Evolutionary conservation across 2,113 vertebrate species (phyloP).

Genomic region (Chaetops frenatus): DNA sequence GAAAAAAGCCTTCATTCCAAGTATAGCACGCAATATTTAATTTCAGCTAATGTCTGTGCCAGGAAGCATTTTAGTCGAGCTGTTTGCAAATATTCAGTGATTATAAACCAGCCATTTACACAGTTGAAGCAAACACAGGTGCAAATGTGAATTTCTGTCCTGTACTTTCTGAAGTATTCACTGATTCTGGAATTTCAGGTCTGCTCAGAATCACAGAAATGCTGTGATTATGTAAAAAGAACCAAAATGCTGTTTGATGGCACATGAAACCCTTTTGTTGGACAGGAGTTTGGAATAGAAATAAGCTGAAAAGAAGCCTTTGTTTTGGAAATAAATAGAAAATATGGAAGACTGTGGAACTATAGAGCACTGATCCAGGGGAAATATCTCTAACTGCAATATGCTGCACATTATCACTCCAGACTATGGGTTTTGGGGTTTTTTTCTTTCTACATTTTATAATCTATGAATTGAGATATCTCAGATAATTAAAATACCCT

Average conservation of each 20-base stretch:
- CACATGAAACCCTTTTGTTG: not conserved
- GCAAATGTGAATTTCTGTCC: not conserved
- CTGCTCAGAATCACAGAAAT: not conserved
- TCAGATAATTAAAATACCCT: conserved; percentile 8
- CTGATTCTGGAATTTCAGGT: not conserved
- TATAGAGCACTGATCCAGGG: not conserved
- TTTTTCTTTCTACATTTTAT: not conserved
- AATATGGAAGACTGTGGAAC: not conserved
- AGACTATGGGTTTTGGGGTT: accelerated
- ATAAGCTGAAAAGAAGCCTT: not conserved
- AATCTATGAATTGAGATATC: not conserved
- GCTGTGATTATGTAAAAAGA: not conserved
- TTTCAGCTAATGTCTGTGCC: not conserved
- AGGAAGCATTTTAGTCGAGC: not conserved
- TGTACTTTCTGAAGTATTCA: not conserved
- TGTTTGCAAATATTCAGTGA: conserved; percentile 15
- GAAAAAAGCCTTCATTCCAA: not conserved
- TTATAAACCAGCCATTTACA: not conserved
- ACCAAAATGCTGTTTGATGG: not conserved
- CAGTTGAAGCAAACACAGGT: not conserved
- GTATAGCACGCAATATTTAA: not conserved
- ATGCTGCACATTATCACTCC: not conserved
- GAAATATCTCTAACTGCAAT: conserved; percentile 10
- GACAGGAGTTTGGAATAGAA: not conserved
- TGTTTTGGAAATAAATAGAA: not conserved